Evolutionary conservation across 2,113 vertebrate genomes (phyloP), one percentile per base, ranked within the genome.

Genomic region (Microtus montanus): DNA sequence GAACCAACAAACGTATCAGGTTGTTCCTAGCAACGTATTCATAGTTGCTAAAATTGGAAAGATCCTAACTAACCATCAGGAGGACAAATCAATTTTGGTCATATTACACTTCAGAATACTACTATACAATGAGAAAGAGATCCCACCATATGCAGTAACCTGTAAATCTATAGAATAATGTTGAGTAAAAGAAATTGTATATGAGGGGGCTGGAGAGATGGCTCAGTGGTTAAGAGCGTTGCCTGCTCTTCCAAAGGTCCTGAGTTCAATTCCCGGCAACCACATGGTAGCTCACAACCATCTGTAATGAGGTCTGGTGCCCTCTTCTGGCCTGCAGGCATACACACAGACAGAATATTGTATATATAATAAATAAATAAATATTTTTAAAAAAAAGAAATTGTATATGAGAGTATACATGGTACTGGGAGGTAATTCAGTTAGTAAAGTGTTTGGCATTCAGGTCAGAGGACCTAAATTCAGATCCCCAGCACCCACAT

Each of bases 61-160:
- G 20, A 79, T 12, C 35, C 17, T 90, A 61, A 47, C 28, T 73
- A 77, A 28, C 47, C 19, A 22, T 38, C 20, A 92, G 13, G 28
- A 64, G 54, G 24, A 35, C 38, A n/a, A 47, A 49, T 79, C 64
- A 38, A 83, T 54, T 85, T 61, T 66, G 87, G 30, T 75, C 0
- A 52, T 15, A 66, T 88, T 52, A 63, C 4, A 33, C 26, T 12
- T 20, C 44, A n/a, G 35, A 85, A 78, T 44, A 35, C 5, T 64
- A 41, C 35, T 15, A 26, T 49, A 33, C 35, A 19, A 1, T 10
- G 49, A 79, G 78, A 61, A 75, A 79, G 73, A 68, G 74, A 2
- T 26, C 28, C 9, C 3, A 33, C 26, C n/a, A 35, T 17, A 1
- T 78, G 30, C 47, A 79, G 3, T 26, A 74, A 0, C 13, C 0